phyloP scores from a whole-genome alignment of 2,888 invertebrate species.

The Troilus luridus region DNA sequence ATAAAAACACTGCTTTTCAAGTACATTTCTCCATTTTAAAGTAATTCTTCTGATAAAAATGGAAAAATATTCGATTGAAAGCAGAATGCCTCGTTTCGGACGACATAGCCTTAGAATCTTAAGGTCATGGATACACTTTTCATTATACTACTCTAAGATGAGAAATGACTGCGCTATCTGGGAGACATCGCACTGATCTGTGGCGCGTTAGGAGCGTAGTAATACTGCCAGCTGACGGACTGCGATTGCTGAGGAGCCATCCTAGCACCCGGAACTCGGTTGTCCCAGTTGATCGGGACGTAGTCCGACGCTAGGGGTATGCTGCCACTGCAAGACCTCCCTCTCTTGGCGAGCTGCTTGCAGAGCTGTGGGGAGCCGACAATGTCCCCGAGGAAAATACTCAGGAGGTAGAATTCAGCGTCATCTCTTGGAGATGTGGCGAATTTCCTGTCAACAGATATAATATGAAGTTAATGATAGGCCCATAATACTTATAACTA shows the following conservation, averaged over 20 bases:
- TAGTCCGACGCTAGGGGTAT: background rate
- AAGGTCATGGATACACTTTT: background rate
- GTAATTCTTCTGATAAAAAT: background rate
- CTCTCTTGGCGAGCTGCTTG: conserved; percentile 83
- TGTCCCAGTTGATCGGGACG: background rate
- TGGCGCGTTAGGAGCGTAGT: conserved; percentile 6
- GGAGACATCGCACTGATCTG: background rate
- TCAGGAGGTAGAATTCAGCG: conserved; percentile 86
- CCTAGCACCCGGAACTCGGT: background rate
- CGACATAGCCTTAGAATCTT: background rate
- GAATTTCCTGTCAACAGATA: conserved; percentile 78
- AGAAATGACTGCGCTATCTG: background rate
- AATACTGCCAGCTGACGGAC: background rate
- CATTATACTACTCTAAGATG: background rate
- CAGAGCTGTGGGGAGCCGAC: conserved; percentile 85
- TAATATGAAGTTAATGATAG: conserved; percentile 59
- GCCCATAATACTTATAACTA: background rate
- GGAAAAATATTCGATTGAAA: conserved; percentile 42
- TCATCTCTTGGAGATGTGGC: conserved; percentile 81
- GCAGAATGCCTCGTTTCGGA: background rate
- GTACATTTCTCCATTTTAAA: conserved; percentile 44
- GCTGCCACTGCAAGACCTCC: conserved; percentile 70
- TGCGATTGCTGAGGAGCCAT: background rate
- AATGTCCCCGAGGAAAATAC: conserved; percentile 89
- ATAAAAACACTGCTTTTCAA: background rate